Base-by-base conservation (phyloP, 2,113 vertebrate species). In the Porphyrio hochstetteri region DNA sequence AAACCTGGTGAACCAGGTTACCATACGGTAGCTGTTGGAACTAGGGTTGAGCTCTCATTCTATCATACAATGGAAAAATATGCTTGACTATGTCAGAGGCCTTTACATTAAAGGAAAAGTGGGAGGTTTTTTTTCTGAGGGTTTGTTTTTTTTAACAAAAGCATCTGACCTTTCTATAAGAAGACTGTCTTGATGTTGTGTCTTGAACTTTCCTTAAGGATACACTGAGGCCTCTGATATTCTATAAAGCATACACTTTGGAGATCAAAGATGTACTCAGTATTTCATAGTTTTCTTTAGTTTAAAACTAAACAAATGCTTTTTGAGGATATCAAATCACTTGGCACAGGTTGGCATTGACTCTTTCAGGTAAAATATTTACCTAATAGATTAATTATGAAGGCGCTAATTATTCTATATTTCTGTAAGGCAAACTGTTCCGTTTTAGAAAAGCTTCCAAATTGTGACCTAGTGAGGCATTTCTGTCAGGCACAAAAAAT, bases 401-500 rank as follows among this genome's bases (percentile, higher is more conserved):
- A 83, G 86, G 28, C 13, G 56, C 29, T 92, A 81, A 89, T 89
- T 91, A 81, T 70, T 86, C n/a, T 59, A 1, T 23, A 80, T 93
- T 86, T 90, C 55, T 94, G 23, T 60, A 86, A 90, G 18, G 35
- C 18, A 95, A 88, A 92, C 4, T 74, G 12, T 59, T 96, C 38
- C 36, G 57, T 83, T 64, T 46, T 69, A 35, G 31, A 85, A 94
- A 90, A 88, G 16, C 33, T 95, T 92, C 68, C 86, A 77, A 86
- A 78, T 92, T 86, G 56, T 93, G 79, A 96, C 68, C 52, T 75
- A 88, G 42, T 48, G 72, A 96, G 52, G 82, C 33, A 84, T 88
- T 96, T 90, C 59, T 93, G 56, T 90, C 82, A 96, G 64, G 35
- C 71, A 60, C 33, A 60, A 81, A 81, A 91, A 90, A 83, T 83